Evolutionary conservation across 2,888 invertebrate species (phyloP).

Genomic region (Tenthredo scrophulariae): DNA sequence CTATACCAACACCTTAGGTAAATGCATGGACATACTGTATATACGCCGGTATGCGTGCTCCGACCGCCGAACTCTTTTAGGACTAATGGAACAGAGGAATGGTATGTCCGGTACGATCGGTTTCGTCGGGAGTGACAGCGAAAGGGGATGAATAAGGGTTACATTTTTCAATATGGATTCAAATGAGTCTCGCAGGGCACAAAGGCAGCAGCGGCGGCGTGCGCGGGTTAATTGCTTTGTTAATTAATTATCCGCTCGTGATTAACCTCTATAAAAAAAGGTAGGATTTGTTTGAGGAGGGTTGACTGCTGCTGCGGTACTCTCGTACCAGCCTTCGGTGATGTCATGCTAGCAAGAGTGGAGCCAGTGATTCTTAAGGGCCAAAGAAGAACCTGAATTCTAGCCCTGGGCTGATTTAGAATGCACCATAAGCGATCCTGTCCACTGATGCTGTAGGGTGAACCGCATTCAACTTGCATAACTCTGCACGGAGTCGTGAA

Average conservation of each 20-base stretch:
- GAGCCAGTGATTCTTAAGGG: conserved; percentile 26
- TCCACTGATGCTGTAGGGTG: background rate
- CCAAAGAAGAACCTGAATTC: conserved; percentile 8
- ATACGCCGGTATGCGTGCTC: background rate
- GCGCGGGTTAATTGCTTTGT: conserved; percentile 49
- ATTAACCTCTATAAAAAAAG: conserved; percentile 48
- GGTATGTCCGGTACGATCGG: conserved; percentile 49
- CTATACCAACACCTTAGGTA: background rate
- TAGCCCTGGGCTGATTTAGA: conserved; percentile 49
- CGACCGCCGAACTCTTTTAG: conserved; percentile 15
- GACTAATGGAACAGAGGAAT: conserved; percentile 49
- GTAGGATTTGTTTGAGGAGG: conserved; percentile 50
- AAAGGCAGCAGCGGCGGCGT: conserved; percentile 37
- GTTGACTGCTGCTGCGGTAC: conserved; percentile 43
- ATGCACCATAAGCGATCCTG: conserved; percentile 15
- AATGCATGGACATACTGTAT: background rate
- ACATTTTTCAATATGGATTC: conserved; percentile 50
- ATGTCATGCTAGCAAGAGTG: conserved; percentile 42
- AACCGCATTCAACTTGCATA: conserved; percentile 30
- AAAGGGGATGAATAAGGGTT: conserved; percentile 24
- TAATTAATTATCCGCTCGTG: conserved; percentile 49
- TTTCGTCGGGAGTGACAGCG: conserved; percentile 44
- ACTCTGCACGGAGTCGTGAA: conserved; percentile 13
- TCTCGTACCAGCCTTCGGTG: conserved; percentile 11
- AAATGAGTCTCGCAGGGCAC: conserved; percentile 36